phyloP scores from a whole-genome alignment of 2,113 vertebrate species.

The Baryphthengus martii region DNA sequence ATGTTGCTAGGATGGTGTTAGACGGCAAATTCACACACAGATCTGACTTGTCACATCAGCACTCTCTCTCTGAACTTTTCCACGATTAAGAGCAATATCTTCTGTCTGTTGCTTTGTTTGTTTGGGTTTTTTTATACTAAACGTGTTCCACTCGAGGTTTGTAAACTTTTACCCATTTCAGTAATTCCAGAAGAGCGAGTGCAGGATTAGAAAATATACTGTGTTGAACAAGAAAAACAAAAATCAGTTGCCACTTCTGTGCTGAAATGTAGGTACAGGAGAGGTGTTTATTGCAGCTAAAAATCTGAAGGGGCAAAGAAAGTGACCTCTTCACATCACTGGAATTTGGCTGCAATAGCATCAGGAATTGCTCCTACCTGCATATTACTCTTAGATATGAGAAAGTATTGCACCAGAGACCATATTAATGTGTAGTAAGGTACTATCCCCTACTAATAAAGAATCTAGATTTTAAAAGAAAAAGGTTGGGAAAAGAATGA shows the following conservation, averaged over 20 bases:
- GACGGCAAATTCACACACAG: constrained; percentile 23
- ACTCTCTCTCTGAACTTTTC: neutral
- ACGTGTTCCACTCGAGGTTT: neutral
- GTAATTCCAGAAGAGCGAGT: neutral
- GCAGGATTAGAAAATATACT: neutral
- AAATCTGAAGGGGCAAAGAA: neutral
- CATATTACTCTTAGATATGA: neutral
- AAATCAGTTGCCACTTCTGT: neutral
- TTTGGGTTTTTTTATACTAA: neutral
- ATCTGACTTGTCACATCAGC: constrained; percentile 1
- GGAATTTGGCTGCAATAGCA: neutral
- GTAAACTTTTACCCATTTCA: neutral
- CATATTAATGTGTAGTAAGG: neutral
- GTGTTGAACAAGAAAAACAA: neutral
- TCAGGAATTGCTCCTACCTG: neutral
- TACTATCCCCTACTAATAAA: neutral
- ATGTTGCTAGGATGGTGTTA: neutral
- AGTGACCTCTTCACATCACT: neutral
- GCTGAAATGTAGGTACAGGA: neutral
- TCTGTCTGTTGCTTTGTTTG: neutral
- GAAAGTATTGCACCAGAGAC: neutral
- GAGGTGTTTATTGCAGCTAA: neutral
- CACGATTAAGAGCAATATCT: neutral
- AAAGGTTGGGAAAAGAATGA: neutral
- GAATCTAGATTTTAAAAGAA: neutral